Conservation (phyloP, 2,113 vertebrate genomes). For the Larimichthys crocea region DNA sequence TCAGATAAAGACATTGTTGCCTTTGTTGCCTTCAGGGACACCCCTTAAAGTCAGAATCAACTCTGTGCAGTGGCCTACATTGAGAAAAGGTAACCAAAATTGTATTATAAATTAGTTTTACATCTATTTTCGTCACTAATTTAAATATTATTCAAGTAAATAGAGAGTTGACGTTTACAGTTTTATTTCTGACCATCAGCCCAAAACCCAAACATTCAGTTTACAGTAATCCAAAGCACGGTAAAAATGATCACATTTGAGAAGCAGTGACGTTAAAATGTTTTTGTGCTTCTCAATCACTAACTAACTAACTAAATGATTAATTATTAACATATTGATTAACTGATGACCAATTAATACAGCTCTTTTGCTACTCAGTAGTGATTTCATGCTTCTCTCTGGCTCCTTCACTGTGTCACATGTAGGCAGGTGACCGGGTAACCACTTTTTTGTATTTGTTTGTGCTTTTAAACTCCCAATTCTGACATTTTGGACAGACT, state of each 20-base stretch:
- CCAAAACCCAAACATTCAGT: neutral
- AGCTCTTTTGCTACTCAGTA: neutral
- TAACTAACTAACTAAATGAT: neutral
- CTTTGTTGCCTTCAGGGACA: slow-evolving; percentile 9
- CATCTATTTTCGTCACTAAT: too few relatives aligned
- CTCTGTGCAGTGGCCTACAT: too few relatives aligned
- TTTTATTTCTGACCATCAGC: neutral
- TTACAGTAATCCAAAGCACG: too few relatives aligned
- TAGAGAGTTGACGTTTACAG: neutral
- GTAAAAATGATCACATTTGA: neutral
- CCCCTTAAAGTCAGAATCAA: neutral
- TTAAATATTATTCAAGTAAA: too few relatives aligned
- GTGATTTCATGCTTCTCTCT: neutral
- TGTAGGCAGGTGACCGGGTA: neutral
- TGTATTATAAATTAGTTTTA: neutral
- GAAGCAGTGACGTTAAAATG: too few relatives aligned
- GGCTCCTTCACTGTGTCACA: neutral
- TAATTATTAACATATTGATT: too few relatives aligned
- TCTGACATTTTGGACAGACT: slow-evolving; percentile 2
- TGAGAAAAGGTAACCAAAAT: too few relatives aligned
- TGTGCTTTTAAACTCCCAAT: neutral
- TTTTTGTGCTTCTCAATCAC: neutral
- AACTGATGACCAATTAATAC: neutral
- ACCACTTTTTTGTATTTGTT: neutral
- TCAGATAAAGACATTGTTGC: neutral